Percentiles rank a stretch among this genome's conserved stretches.
phyloP scores from a whole-genome alignment of 1,140 invertebrate genomes.

The Paraescarpia echinospica region DNA sequence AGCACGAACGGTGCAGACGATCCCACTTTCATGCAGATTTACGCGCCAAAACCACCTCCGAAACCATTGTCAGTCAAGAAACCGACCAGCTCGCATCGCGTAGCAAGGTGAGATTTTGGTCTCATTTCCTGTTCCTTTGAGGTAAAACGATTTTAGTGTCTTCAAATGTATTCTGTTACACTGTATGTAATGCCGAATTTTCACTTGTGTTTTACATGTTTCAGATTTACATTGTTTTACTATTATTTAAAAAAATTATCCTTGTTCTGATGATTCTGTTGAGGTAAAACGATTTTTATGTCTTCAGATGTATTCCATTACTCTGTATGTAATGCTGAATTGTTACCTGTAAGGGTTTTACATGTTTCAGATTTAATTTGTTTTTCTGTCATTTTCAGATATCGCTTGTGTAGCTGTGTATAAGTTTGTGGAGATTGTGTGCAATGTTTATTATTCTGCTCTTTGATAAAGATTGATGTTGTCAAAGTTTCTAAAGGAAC shows the following conservation, averaged over 20 bases:
- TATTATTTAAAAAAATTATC: too few species aligned
- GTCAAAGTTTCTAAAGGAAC: too few species aligned
- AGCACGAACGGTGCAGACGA: constrained; percentile 17
- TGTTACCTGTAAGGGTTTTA: background rate
- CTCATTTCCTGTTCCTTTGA: background rate
- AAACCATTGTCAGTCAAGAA: constrained; percentile 36
- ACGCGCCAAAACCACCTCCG: constrained; percentile 47
- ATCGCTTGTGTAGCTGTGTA: too few species aligned
- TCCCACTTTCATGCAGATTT: constrained; percentile 35
- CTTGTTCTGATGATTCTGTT: background rate
- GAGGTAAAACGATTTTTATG: too few species aligned
- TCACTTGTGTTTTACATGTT: background rate
- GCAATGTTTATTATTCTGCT: too few species aligned
- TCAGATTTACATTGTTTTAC: background rate
- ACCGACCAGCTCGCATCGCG: constrained; percentile 35
- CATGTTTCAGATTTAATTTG: background rate
- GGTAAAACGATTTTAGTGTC: too few species aligned
- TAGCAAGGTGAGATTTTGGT: constrained; percentile 40
- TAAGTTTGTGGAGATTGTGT: too few species aligned
- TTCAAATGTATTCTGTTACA: too few species aligned
- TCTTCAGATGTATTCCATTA: too few species aligned
- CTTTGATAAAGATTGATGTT: too few species aligned
- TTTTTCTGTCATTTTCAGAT: background rate
- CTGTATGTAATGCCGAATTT: too few species aligned
- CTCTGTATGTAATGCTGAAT: too few species aligned